phyloP scores from a whole-genome alignment of 2,888 invertebrate genomes.

The Coelinius sp. region DNA sequence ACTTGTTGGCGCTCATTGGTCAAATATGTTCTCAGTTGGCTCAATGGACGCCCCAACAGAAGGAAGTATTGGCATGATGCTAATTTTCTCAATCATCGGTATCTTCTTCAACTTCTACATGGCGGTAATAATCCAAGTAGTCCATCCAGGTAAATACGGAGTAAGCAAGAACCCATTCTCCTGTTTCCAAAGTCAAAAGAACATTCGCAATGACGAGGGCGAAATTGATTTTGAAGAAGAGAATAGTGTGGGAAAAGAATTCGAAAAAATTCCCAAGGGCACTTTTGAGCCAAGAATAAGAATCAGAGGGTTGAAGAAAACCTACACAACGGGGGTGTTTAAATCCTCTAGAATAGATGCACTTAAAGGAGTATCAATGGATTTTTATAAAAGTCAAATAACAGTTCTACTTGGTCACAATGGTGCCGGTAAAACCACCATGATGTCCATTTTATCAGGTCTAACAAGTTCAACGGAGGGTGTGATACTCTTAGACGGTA shows the following conservation, averaged over 20 bases:
- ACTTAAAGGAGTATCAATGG: slow-evolving; percentile 64
- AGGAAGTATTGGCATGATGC: slow-evolving; percentile 76
- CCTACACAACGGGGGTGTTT: slow-evolving; percentile 56
- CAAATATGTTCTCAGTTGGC: slow-evolving; percentile 67
- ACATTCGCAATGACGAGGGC: slow-evolving; percentile 56
- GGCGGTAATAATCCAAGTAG: slow-evolving; percentile 88
- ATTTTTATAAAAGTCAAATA: slow-evolving; percentile 88
- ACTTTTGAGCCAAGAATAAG: slow-evolving; percentile 68
- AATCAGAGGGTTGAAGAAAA: slow-evolving; percentile 72
- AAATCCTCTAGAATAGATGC: slow-evolving; percentile 60
- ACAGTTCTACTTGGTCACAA: slow-evolving; percentile 88
- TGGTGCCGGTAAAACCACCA: slow-evolving; percentile 95
- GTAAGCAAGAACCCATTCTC: slow-evolving; percentile 88
- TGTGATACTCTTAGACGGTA: slow-evolving; percentile 79
- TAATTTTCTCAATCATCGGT: slow-evolving; percentile 82
- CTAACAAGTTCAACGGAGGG: slow-evolving; percentile 82
- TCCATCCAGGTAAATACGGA: slow-evolving; percentile 89
- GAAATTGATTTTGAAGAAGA: slow-evolving; percentile 54
- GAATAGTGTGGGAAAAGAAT: slow-evolving; percentile 59
- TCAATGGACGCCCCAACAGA: slow-evolving; percentile 50
- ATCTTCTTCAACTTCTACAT: slow-evolving; percentile 80
- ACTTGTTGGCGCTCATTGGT: slow-evolving; percentile 70
- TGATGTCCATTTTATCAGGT: slow-evolving; percentile 92
- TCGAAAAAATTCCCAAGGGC: slow-evolving; percentile 61
- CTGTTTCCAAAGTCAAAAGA: slow-evolving; percentile 63